Percentiles rank a stretch among this genome's conserved stretches.
phyloP scores from a whole-genome alignment of 2,113 vertebrate genomes.

The Glaucomys volans region DNA sequence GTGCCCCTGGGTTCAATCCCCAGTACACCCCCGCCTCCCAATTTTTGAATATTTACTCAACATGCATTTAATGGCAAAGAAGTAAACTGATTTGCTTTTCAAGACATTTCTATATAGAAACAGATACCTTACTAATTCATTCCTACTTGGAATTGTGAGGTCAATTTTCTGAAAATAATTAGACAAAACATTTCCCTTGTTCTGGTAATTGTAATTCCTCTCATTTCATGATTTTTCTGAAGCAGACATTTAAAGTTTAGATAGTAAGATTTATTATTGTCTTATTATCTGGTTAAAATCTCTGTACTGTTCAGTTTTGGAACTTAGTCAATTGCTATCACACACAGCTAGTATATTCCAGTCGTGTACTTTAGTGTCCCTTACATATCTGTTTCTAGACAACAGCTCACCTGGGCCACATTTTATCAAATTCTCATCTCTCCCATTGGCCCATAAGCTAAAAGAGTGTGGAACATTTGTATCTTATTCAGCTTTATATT shows the following conservation, averaged over 20 bases:
- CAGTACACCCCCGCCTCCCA: no score
- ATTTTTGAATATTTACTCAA: constrained; percentile 45
- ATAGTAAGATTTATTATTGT: background rate
- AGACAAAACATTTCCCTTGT: background rate
- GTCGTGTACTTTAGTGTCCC: background rate
- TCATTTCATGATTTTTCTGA: constrained; percentile 29
- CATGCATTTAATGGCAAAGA: constrained; percentile 38
- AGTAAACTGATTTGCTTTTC: constrained; percentile 55
- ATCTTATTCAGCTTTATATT: background rate
- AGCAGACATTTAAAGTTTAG: constrained; percentile 6
- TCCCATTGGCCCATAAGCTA: background rate
- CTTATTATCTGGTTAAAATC: background rate
- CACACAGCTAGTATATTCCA: background rate
- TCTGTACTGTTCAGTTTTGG: background rate
- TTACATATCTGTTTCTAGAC: background rate
- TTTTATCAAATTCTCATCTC: background rate
- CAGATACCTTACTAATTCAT: background rate
- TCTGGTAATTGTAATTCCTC: background rate
- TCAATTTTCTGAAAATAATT: constrained; percentile 9
- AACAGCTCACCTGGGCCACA: background rate
- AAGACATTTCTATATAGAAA: constrained; percentile 45
- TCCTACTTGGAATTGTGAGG: background rate
- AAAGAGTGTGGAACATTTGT: background rate
- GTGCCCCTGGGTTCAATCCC: no score
- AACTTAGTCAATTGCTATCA: background rate